phyloP scores from a whole-genome alignment of 2,888 invertebrate species.

The Synanthedon vespiformis region DNA sequence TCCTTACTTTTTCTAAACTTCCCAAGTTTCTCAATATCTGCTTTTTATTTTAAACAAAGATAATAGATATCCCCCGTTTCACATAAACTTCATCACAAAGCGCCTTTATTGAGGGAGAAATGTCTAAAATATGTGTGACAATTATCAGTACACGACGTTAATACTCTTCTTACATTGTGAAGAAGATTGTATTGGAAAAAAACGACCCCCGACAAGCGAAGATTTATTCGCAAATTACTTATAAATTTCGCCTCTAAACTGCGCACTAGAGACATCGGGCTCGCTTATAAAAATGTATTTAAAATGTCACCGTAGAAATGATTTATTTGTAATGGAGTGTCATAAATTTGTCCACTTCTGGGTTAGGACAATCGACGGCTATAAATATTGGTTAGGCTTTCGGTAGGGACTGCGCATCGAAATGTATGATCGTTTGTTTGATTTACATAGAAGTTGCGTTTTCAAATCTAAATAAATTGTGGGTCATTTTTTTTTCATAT shows the following conservation, averaged over 20 bases:
- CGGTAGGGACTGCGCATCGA: neutral
- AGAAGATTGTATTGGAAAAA: constrained; percentile 35
- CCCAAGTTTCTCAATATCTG: neutral
- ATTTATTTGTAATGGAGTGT: constrained; percentile 56
- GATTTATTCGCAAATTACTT: constrained; percentile 71
- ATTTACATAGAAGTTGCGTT: neutral
- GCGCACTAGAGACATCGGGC: constrained; percentile 35
- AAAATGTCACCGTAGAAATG: constrained; percentile 61
- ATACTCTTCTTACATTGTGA: constrained; percentile 62
- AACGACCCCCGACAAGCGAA: constrained; percentile 50
- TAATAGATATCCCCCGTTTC: constrained; percentile 26
- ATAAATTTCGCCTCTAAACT: constrained; percentile 50
- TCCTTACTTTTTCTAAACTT: neutral
- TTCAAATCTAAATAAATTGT: neutral
- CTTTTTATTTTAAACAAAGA: constrained; percentile 16
- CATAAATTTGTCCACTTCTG: constrained; percentile 66
- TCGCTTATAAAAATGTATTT: constrained; percentile 69
- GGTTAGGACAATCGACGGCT: constrained; percentile 45
- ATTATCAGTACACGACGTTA: constrained; percentile 69
- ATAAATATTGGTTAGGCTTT: constrained; percentile 37
- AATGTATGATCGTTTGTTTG: neutral
- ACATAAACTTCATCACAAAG: constrained; percentile 19
- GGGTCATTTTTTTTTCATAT: neutral
- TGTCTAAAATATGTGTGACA: constrained; percentile 69
- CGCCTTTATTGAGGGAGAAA: constrained; percentile 29